Conservation (phyloP, 1,140 invertebrate species). For the Goniozus legneri region DNA sequence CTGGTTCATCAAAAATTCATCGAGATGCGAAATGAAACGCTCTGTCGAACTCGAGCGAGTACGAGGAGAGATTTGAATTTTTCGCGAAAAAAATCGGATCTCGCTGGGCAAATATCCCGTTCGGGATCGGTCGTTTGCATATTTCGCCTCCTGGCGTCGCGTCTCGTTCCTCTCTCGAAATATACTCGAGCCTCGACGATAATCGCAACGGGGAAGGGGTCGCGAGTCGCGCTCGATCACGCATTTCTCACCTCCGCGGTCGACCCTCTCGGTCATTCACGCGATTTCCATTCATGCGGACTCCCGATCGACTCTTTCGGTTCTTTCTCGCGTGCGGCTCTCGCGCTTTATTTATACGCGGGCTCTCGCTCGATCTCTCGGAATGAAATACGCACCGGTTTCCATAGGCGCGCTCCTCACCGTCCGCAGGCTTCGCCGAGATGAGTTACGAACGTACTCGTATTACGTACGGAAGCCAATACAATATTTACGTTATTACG, state of each 20-base stretch:
- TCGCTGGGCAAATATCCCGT: constrained; percentile 46
- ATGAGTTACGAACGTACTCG: neutral
- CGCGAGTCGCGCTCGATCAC: constrained; percentile 26
- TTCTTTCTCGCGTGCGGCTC: neutral
- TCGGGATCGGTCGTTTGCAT: constrained; percentile 46
- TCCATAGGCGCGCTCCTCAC: neutral
- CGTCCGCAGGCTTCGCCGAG: neutral
- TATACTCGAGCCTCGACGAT: neutral
- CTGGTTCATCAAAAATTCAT: no score
- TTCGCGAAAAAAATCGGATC: no score
- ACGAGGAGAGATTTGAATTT: no score
- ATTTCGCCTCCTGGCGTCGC: no score
- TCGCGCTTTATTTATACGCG: neutral
- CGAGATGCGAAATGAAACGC: no score
- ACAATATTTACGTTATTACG: neutral
- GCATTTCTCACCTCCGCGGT: constrained; percentile 4
- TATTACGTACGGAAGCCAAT: neutral
- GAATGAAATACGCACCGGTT: neutral
- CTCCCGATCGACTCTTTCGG: neutral
- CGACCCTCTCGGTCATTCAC: constrained; percentile 33
- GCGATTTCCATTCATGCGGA: constrained; percentile 40
- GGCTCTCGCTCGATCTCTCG: neutral
- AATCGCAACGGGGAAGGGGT: neutral
- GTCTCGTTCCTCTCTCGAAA: no score
- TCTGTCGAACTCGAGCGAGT: no score